Percentiles rank a stretch among this genome's conserved stretches.
Conservation (phyloP, 2,797 vertebrate genomes). For the Acipenser ruthenus region DNA sequence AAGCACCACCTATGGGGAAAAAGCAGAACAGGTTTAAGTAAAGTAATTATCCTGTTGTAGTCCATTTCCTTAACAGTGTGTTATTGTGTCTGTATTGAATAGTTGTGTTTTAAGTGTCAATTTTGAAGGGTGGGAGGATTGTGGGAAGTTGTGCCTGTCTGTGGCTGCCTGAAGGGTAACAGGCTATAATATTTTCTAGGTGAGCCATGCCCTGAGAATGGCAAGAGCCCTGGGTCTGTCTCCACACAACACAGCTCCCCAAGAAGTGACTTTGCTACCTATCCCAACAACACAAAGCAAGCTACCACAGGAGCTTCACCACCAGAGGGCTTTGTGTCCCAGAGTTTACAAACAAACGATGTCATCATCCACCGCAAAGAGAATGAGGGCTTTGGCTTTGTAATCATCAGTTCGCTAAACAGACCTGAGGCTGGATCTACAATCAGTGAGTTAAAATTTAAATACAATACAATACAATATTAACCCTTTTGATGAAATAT, state of each 20-base stretch:
- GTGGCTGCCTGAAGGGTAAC: not conserved
- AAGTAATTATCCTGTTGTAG: too few relatives aligned
- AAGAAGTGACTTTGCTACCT: constrained; percentile 80
- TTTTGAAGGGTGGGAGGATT: too few relatives aligned
- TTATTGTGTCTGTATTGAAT: too few relatives aligned
- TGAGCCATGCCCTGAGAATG: constrained; percentile 85
- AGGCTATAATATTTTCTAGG: constrained; percentile 55
- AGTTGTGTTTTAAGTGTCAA: too few relatives aligned
- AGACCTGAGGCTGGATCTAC: constrained; percentile 75
- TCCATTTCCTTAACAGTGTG: too few relatives aligned
- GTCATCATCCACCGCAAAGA: constrained; percentile 92
- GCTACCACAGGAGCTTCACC: constrained; percentile 54
- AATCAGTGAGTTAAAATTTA: constrained; percentile 63
- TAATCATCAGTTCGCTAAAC: constrained; percentile 97
- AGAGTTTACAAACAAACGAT: constrained; percentile 75
- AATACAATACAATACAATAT: not conserved
- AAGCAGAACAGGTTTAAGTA: too few relatives aligned
- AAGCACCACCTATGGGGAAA: not conserved
- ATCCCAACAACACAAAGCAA: constrained; percentile 66
- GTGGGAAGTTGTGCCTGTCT: too few relatives aligned
- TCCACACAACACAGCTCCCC: constrained; percentile 96
- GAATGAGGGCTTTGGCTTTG: constrained; percentile 94
- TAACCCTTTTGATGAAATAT: too few relatives aligned
- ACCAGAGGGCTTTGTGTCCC: constrained; percentile 56
- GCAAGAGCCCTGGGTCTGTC: constrained; percentile 84